Conservation (phyloP, 2,888 invertebrate species). For the Zygogramma bicolorata region DNA sequence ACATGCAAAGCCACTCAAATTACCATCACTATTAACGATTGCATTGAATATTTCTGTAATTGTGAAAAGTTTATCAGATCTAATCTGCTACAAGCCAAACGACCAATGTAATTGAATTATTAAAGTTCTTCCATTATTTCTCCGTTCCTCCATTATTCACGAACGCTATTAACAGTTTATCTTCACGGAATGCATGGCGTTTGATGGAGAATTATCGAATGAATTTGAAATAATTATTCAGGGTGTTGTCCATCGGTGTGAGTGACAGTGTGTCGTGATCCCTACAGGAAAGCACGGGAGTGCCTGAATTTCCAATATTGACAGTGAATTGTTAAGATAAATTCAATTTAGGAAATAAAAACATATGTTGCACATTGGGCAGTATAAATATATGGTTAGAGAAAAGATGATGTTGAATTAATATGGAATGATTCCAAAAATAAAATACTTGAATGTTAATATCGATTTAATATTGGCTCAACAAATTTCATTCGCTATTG, state of each 20-base stretch:
- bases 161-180: slow-evolving; percentile 3
- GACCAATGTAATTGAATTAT: slow-evolving; percentile 32
- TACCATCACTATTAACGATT: slow-evolving; percentile 32
- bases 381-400: too few relatives aligned
- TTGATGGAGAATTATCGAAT: slow-evolving; percentile 5
- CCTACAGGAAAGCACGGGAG: neutral
- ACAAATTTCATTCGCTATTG: too few relatives aligned
- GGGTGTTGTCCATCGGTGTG: slow-evolving; percentile 10
- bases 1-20: slow-evolving; percentile 34
- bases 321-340: too few relatives aligned
- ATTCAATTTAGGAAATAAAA: too few relatives aligned
- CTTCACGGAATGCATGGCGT: slow-evolving; percentile 8
- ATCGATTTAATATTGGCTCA: too few relatives aligned
- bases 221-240: neutral
- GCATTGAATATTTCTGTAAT: slow-evolving; percentile 27
- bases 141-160: slow-evolving; percentile 15
- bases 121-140: slow-evolving; percentile 21
- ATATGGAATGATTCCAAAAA: too few relatives aligned
- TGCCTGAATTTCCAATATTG: neutral
- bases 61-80: slow-evolving; percentile 31
- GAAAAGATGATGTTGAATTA: too few relatives aligned
- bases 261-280: neutral
- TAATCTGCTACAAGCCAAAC: slow-evolving; percentile 23
- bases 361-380: too few relatives aligned
- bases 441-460: too few relatives aligned